These are phyloP conservation scores for Diarsia brunnea DNA, from an alignment of 2,888 invertebrate genomes.

Conservation along the genomic window DNA sequence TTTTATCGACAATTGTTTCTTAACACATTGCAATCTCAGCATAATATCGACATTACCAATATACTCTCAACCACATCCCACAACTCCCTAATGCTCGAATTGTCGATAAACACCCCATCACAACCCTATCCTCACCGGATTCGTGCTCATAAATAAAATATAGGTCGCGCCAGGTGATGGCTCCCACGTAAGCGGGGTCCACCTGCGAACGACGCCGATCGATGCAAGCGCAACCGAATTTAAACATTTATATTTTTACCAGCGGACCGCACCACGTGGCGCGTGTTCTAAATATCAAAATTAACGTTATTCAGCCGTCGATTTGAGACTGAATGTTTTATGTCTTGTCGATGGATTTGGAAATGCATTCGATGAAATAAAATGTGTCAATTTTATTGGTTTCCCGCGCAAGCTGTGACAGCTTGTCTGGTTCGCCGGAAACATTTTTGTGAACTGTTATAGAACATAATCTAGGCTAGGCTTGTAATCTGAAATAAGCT, in stretches of 20 bases:
- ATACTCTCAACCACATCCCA: not conserved
- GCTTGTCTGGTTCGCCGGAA: conserved; percentile 5
- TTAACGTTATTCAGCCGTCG: too few species aligned
- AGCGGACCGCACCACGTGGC: conserved; percentile 38
- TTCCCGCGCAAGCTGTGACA: conserved; percentile 12
- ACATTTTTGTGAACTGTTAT: conserved; percentile 11
- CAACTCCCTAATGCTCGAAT: conserved; percentile 16
- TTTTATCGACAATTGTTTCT: too few species aligned
- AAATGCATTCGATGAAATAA: conserved; percentile 25
- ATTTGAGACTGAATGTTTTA: conserved; percentile 33
- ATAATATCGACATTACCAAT: not conserved
- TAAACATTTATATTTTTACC: conserved; percentile 65
- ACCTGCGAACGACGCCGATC: conserved; percentile 61
- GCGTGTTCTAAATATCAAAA: conserved; percentile 42
- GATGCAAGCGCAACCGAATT: conserved; percentile 65
- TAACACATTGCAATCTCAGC: not conserved
- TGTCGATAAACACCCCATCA: conserved; percentile 48
- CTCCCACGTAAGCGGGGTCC: conserved; percentile 71
- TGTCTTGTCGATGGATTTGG: conserved; percentile 6
- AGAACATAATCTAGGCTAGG: too few species aligned
- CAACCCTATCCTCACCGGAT: conserved; percentile 62
- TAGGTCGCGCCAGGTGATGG: conserved; percentile 79
- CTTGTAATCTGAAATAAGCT: not conserved
- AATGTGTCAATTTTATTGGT: conserved; percentile 17
- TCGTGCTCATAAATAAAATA: conserved; percentile 81